phyloP scores from a whole-genome alignment of 2,888 invertebrate genomes.

The Oxytorus armatus region DNA sequence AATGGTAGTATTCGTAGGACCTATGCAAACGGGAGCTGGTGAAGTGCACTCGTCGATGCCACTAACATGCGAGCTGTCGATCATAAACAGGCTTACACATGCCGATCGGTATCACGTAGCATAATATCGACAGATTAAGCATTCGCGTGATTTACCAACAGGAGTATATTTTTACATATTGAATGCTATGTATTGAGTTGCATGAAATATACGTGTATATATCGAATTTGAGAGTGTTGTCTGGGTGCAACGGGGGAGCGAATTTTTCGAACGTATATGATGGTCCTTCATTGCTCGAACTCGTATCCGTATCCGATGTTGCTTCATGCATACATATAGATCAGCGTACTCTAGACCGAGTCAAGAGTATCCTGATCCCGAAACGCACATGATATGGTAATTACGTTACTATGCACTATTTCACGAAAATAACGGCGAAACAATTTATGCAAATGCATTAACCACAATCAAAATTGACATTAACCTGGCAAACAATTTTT shows the following conservation, averaged over 20 bases:
- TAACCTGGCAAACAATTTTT: too few relatives aligned
- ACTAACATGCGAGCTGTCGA: slow-evolving; percentile 30
- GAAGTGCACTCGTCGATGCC: slow-evolving; percentile 54
- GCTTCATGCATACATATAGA: neutral
- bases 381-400: neutral
- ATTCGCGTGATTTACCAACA: neutral
- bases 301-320: neutral
- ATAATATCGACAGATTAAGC: slow-evolving; percentile 8
- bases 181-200: slow-evolving; percentile 2
- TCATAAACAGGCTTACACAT: slow-evolving; percentile 38
- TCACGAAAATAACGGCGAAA: too few relatives aligned
- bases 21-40: slow-evolving; percentile 41
- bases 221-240: neutral
- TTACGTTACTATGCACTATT: too few relatives aligned
- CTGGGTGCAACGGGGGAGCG: neutral
- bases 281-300: slow-evolving; percentile 1
- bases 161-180: neutral
- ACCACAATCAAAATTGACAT: too few relatives aligned
- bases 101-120: neutral
- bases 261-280: slow-evolving; percentile 1
- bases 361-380: neutral
- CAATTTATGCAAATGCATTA: too few relatives aligned
- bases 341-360: neutral
- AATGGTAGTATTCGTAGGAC: slow-evolving; percentile 21
- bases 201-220: neutral